These are phyloP conservation scores for Paradisaea rubra DNA, from an alignment of 2,113 vertebrate genomes.

Conservation along the genomic window DNA sequence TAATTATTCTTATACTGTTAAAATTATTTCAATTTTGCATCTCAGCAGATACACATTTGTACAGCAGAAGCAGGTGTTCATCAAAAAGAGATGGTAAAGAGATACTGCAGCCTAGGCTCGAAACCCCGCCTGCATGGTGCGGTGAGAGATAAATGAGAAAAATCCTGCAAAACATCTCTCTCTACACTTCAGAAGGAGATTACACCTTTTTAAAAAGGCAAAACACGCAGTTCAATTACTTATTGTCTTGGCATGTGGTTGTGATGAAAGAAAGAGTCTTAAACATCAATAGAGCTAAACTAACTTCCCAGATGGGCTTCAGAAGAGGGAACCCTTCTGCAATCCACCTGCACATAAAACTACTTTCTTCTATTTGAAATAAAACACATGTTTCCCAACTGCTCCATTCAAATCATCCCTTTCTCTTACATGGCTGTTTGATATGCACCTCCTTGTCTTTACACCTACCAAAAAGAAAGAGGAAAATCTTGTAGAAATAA, in stretches of 20 bases:
- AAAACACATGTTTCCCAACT: constrained; percentile 33
- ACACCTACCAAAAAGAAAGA: background rate
- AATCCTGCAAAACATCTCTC: constrained; percentile 80
- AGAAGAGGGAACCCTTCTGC: constrained; percentile 68
- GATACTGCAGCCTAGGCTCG: constrained; percentile 62
- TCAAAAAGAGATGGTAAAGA: constrained; percentile 74
- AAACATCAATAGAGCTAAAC: constrained; percentile 78
- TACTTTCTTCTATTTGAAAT: constrained; percentile 39
- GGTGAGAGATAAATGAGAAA: constrained; percentile 78
- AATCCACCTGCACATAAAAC: constrained; percentile 82
- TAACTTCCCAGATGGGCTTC: constrained; percentile 78
- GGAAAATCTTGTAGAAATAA: background rate
- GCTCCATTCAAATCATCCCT: constrained; percentile 11
- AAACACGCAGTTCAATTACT: constrained; percentile 77
- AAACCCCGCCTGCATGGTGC: constrained; percentile 70
- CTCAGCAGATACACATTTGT: constrained; percentile 81
- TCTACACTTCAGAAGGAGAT: constrained; percentile 82
- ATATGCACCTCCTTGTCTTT: background rate
- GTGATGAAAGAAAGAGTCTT: constrained; percentile 73
- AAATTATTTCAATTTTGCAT: constrained; percentile 85
- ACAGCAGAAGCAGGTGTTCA: constrained; percentile 88
- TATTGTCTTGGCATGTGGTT: constrained; percentile 77
- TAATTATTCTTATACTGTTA: constrained; percentile 90
- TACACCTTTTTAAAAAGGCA: constrained; percentile 81
- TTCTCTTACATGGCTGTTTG: constrained; percentile 51